Conservation (phyloP, 2,888 invertebrate genomes). For the Melanargia galathea region DNA sequence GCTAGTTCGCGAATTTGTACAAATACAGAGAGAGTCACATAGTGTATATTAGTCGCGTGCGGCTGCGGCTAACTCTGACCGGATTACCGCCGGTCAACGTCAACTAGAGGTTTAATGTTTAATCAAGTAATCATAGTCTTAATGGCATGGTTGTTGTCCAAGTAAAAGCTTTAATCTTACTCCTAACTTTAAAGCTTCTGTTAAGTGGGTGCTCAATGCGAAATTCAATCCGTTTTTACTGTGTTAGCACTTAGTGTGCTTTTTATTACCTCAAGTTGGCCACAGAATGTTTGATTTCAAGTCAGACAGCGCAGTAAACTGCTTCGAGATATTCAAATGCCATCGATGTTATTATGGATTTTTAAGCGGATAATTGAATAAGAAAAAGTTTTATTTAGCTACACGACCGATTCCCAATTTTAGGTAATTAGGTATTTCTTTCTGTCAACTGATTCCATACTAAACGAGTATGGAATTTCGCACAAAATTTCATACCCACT, state of each 20-base stretch:
- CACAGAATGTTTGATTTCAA: slow-evolving; percentile 45
- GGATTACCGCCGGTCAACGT: slow-evolving; percentile 40
- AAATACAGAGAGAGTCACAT: too few relatives aligned
- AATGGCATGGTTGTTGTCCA: slow-evolving; percentile 45
- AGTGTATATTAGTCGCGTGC: too few relatives aligned
- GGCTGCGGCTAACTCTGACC: too few relatives aligned
- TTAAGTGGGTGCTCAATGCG: slow-evolving; percentile 57
- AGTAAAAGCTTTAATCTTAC: slow-evolving; percentile 50
- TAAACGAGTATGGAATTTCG: background rate
- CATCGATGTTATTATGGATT: background rate
- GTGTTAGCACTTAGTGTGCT: slow-evolving; percentile 52
- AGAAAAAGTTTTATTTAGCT: too few relatives aligned
- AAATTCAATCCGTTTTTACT: slow-evolving; percentile 66
- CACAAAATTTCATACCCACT: too few relatives aligned
- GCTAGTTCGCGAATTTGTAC: too few relatives aligned
- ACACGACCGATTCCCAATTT: too few relatives aligned
- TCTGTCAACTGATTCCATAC: background rate
- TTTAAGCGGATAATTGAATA: too few relatives aligned
- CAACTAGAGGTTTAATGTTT: background rate
- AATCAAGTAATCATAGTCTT: slow-evolving; percentile 22
- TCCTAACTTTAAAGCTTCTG: slow-evolving; percentile 47
- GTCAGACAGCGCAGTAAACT: background rate
- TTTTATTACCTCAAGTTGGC: slow-evolving; percentile 52
- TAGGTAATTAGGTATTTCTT: too few relatives aligned
- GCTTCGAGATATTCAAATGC: background rate